A percentile compares a stretch with the other conserved stretches of the same genome.
Evolutionary conservation across 2,888 invertebrate genomes (phyloP).

Genomic region (Lepetodrilus schrolli): DNA sequence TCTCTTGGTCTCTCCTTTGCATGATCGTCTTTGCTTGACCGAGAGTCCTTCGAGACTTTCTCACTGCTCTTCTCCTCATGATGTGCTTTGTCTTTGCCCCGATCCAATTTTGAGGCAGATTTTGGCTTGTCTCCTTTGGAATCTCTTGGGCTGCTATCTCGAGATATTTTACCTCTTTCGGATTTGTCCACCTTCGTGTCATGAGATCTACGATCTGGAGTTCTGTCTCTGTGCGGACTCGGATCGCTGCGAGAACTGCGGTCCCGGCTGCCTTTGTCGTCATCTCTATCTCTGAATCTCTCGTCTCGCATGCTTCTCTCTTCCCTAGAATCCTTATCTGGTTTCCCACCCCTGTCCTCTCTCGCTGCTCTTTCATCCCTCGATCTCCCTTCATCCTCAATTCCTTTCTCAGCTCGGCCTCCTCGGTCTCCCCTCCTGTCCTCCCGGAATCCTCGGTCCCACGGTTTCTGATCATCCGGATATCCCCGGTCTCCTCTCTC

Average conservation of each 20-base stretch:
- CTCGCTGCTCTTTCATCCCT: conserved; percentile 24
- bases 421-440: conserved; percentile 26
- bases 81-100: background rate
- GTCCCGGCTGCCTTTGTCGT: background rate
- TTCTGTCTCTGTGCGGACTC: background rate
- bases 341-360: conserved; percentile 19
- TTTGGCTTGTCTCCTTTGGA: background rate
- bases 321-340: conserved; percentile 30
- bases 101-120: background rate
- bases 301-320: conserved; percentile 21
- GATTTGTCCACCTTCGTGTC: background rate
- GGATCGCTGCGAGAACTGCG: background rate
- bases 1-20: conserved; percentile 20
- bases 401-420: conserved; percentile 33
- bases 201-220: background rate
- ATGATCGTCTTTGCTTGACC: conserved; percentile 33
- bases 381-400: conserved; percentile 37
- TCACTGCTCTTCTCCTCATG: background rate
- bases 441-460: conserved; percentile 24
- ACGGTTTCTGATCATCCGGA: background rate
- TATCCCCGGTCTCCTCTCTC: conserved; percentile 16
- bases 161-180: background rate
- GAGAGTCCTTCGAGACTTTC: conserved; percentile 27
- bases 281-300: conserved; percentile 11
- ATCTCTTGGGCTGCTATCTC: conserved; percentile 13